Conservation (phyloP, 2,113 vertebrate genomes). For the Indri indri region DNA sequence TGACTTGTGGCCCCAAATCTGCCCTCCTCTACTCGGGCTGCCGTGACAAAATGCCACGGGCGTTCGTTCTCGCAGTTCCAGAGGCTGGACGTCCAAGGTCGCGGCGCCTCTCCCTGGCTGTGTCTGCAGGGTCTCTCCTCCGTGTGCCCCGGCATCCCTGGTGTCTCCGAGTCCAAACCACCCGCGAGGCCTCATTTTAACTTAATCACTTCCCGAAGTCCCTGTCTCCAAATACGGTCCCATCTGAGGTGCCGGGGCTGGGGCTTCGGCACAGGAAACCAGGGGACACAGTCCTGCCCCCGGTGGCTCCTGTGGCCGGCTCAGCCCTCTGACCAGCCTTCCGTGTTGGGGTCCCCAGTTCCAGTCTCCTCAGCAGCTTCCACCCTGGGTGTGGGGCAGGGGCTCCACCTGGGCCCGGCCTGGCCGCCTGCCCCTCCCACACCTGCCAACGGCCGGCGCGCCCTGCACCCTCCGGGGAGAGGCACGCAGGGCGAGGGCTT, state of each 20-base stretch:
- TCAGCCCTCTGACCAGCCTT: background rate
- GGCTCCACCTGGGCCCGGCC: rapidly evolving
- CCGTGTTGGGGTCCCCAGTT: background rate
- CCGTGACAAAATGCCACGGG: rapidly evolving
- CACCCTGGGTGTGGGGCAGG: no score
- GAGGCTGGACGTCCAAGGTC: background rate
- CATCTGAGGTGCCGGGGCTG: background rate
- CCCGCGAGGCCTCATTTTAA: background rate
- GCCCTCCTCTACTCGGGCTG: rapidly evolving
- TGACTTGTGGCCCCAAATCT: rapidly evolving
- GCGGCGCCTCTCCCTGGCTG: rapidly evolving
- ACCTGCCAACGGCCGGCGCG: background rate
- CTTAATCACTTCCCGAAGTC: no score
- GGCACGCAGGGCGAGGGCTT: background rate
- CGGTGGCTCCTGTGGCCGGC: background rate
- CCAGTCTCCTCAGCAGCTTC: background rate
- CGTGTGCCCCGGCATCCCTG: rapidly evolving
- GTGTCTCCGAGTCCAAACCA: background rate
- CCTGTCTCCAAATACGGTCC: background rate
- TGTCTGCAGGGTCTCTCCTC: rapidly evolving
- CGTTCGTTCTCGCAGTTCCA: rapidly evolving
- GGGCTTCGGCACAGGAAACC: rapidly evolving
- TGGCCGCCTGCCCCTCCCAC: rapidly evolving
- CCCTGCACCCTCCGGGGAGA: background rate
- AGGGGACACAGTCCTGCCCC: no score